Conservation (phyloP, 2,888 invertebrate genomes). For the Sphaerophoria taeniata region DNA sequence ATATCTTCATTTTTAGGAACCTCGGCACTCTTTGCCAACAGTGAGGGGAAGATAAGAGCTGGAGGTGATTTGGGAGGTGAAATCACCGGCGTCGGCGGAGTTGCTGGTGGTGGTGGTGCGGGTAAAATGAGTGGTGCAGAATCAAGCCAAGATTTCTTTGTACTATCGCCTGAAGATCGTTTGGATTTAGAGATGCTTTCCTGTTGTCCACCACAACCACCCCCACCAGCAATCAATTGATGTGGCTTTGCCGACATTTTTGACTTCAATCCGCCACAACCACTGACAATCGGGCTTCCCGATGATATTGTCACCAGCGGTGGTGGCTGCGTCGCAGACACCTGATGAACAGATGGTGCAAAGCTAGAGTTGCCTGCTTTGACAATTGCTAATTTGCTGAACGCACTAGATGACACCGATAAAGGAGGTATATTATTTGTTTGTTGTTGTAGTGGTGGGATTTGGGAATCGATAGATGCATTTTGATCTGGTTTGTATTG, state of each 20-base stretch:
- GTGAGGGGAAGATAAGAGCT: slow-evolving; percentile 48
- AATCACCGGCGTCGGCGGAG: neutral
- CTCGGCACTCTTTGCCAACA: slow-evolving; percentile 46
- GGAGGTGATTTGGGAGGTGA: slow-evolving; percentile 61
- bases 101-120: neutral
- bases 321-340: slow-evolving; percentile 77
- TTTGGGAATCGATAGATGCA: slow-evolving; percentile 50
- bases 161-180: slow-evolving; percentile 19
- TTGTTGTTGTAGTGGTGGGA: slow-evolving; percentile 75
- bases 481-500: slow-evolving; percentile 70
- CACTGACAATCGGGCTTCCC: slow-evolving; percentile 49
- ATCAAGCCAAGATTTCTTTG: slow-evolving; percentile 34
- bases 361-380: slow-evolving; percentile 48
- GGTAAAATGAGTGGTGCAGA: slow-evolving; percentile 21
- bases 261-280: slow-evolving; percentile 35
- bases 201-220: slow-evolving; percentile 17
- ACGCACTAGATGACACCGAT: slow-evolving; percentile 66
- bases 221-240: slow-evolving; percentile 75
- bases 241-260: slow-evolving; percentile 78
- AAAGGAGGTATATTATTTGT: slow-evolving; percentile 56
- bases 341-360: slow-evolving; percentile 62
- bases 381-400: slow-evolving; percentile 66
- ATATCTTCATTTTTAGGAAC: slow-evolving; percentile 77
- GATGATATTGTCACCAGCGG: slow-evolving; percentile 78
- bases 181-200: slow-evolving; percentile 75